A percentile compares a stretch with the other conserved stretches of the same genome.
These are phyloP conservation scores for Atta texana DNA, from an alignment of 1,140 invertebrate species.

Conservation along the genomic window DNA sequence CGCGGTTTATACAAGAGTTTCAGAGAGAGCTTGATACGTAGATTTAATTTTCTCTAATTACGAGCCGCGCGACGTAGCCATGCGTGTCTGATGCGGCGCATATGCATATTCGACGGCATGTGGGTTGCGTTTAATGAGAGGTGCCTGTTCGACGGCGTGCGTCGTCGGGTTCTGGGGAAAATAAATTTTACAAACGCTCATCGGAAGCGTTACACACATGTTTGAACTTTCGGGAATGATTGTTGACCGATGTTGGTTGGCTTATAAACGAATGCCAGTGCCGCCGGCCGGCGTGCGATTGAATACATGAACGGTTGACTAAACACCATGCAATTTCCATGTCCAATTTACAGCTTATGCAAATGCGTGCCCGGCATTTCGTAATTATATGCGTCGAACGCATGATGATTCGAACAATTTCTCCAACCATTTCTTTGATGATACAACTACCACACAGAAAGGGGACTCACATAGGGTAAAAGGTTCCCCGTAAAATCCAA, in stretches of 20 bases:
- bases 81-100: conserved; percentile 52
- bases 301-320: conserved; percentile 58
- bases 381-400: conserved; percentile 53
- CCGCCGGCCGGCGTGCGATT: conserved; percentile 28
- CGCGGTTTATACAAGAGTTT: conserved; percentile 18
- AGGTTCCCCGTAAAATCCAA: conserved; percentile 21
- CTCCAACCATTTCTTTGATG: conserved; percentile 6
- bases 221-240: conserved; percentile 59
- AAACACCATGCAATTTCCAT: conserved; percentile 60
- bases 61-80: conserved; percentile 39
- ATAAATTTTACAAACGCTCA: conserved; percentile 62
- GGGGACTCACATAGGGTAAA: too few species aligned
- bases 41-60: conserved; percentile 64
- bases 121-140: conserved; percentile 56
- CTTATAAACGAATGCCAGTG: conserved; percentile 48
- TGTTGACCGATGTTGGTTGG: conserved; percentile 47
- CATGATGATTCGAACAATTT: conserved; percentile 32
- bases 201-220: conserved; percentile 55
- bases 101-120: conserved; percentile 59
- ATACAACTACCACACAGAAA: not conserved
- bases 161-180: conserved; percentile 29
- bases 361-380: conserved; percentile 50
- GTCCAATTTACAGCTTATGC: conserved; percentile 60
- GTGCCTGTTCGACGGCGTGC: conserved; percentile 7
- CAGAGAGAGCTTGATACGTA: conserved; percentile 38